Base-by-base conservation (phyloP, 2,888 invertebrate species). In the Metacarcinus magister region DNA sequence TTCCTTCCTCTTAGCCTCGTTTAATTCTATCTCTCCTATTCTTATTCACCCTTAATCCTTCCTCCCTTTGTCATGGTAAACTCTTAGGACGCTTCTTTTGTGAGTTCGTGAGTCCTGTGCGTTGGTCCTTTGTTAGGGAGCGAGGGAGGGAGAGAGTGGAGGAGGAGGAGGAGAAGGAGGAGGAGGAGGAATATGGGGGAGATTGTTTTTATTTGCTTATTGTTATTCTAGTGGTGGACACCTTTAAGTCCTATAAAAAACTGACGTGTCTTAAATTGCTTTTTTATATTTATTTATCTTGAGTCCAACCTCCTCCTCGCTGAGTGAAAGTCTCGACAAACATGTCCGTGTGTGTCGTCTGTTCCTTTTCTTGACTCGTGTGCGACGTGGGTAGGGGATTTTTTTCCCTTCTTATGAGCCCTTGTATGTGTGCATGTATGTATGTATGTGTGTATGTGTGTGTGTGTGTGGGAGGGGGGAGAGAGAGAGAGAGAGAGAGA, bases 21-120 rank as follows among this genome's bases (percentile, higher is more conserved):
- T 82, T 82, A 82, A 82, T 82, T 82, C 82, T 82, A 82, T 82
- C 82, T 82, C 82, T 82, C 82, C 82, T 82, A 82, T 82, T 82
- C 82, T 82, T 82, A 82, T 82, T 82, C 82, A 82, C 82, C 82
- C 82, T 82, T 82, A 82, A 82, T 82, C 82, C 82, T 82, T 82
- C 82, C 82, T 82, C 82, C 82, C 82, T 82, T 82, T 82, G 82
- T 82, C 82, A 82, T 82, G 82, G 82, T 82, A 82, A 82, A 82
- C 82, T 82, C 82, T 82, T 82, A 82, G 28, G 82, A 82, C 82
- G 82, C 82, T 82, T 82, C 82, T 82, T 82, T 82, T 82, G 82
- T 82, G 82, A 82, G 82, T 82, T 32, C 82, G 82, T 82, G 82
- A 82, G 82, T 82, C 82, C 82, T 82, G 82, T 82, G 67, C 67